These are phyloP conservation scores for Pitangus sulphuratus DNA, from an alignment of 2,797 vertebrate species.

Conservation along the genomic window DNA sequence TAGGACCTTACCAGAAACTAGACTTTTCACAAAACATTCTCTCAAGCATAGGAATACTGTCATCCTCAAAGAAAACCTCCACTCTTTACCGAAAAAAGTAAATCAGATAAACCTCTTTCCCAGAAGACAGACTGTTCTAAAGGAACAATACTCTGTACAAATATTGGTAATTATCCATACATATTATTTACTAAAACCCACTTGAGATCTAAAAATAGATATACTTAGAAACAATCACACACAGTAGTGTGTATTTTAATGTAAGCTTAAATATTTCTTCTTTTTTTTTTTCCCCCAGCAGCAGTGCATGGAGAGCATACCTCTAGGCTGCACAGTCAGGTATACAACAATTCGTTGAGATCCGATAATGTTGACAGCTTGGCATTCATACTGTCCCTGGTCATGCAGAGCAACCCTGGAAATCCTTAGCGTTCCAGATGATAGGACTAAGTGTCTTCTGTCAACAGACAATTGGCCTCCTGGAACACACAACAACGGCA, in stretches of 20 bases:
- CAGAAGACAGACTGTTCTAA: neutral
- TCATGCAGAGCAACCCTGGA: conserved; percentile 90
- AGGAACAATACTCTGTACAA: neutral
- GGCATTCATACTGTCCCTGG: conserved; percentile 97
- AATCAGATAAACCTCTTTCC: neutral
- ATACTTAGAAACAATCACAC: neutral
- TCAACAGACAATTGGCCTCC: conserved; percentile 90
- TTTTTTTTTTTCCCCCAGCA: neutral
- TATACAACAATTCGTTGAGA: conserved; percentile 84
- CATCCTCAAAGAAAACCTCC: neutral
- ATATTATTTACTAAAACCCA: neutral
- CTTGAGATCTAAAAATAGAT: neutral
- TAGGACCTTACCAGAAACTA: neutral
- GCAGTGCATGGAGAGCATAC: conserved; percentile 64
- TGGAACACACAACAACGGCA: conserved; percentile 47
- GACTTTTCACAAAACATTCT: neutral
- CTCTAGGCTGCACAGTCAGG: conserved; percentile 90
- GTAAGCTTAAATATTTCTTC: neutral
- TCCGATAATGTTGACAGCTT: conserved; percentile 93
- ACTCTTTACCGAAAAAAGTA: neutral
- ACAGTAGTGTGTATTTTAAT: neutral
- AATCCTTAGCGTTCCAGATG: conserved; percentile 90
- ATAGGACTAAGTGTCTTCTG: conserved; percentile 89
- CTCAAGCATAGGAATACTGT: neutral
- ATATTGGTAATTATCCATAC: neutral